Conservation (phyloP, 2,797 vertebrate species). For the Limnodromus scolopaceus region DNA sequence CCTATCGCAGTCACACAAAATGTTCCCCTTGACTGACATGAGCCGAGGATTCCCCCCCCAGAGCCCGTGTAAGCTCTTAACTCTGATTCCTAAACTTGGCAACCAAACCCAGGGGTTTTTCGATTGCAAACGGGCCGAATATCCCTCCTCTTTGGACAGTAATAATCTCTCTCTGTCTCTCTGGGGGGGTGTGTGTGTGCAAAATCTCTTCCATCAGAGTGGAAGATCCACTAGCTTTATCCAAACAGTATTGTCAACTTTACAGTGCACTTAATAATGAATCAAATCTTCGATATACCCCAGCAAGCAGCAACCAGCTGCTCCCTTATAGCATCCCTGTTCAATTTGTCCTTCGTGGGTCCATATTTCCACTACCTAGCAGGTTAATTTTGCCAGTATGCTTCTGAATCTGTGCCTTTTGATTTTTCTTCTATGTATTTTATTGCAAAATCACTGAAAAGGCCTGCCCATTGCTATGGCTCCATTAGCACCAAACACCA, state of each 20-base stretch:
- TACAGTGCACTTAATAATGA: conserved; percentile 12
- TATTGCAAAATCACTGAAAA: not conserved
- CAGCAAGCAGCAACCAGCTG: not conserved
- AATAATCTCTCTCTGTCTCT: conserved; percentile 37
- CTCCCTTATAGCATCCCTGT: not conserved
- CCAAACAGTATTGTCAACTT: conserved; percentile 3
- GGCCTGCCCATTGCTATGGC: accelerated
- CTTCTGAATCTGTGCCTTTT: not conserved
- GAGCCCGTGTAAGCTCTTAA: conserved; percentile 34
- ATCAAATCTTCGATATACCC: not conserved
- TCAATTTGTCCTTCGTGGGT: not conserved
- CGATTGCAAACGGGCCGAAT: not conserved
- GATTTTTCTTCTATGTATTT: not conserved
- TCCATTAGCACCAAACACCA: not conserved
- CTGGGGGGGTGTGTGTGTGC: accelerated
- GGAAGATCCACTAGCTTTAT: conserved; percentile 23
- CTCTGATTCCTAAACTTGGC: conserved; percentile 67
- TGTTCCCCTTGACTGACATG: not conserved
- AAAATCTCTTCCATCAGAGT: conserved; percentile 21
- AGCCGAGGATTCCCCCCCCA: conserved; percentile 26
- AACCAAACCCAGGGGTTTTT: not conserved
- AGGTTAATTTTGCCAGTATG: not conserved
- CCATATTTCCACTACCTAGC: not conserved
- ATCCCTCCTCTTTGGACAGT: conserved; percentile 35
- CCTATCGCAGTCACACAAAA: not conserved